Evolutionary conservation across 1,140 invertebrate genomes (phyloP).

Genomic region (Venustaconcha ellipsiformis): DNA sequence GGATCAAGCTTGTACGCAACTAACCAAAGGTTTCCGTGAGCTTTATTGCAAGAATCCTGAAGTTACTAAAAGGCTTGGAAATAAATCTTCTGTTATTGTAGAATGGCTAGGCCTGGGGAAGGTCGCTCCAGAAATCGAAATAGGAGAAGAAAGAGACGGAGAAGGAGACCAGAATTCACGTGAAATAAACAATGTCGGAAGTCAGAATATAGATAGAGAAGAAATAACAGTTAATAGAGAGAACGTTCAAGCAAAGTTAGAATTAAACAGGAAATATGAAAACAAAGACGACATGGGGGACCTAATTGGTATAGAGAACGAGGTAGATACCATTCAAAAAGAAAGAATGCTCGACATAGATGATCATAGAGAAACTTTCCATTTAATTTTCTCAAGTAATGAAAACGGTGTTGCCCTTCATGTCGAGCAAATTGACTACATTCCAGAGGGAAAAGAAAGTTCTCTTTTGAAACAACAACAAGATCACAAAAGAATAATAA

Average conservation of each 20-base stretch:
- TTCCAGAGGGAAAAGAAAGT: slow-evolving; percentile 1
- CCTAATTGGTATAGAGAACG: slow-evolving; percentile 17
- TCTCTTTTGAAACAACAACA: slow-evolving; percentile 11
- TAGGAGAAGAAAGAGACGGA: background rate
- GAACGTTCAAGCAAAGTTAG: no score
- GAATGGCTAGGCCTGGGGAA: slow-evolving; percentile 40
- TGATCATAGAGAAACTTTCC: no score
- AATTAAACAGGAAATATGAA: background rate
- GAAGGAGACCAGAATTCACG: background rate
- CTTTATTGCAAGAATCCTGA: slow-evolving; percentile 8
- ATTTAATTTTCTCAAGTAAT: slow-evolving; percentile 8
- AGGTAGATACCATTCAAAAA: slow-evolving; percentile 19
- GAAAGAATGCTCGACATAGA: slow-evolving; percentile 15
- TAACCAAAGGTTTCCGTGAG: slow-evolving; percentile 20
- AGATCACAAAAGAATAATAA: slow-evolving; percentile 26
- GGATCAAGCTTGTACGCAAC: slow-evolving; percentile 12
- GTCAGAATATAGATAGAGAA: no score
- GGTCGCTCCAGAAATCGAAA: background rate
- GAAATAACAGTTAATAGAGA: no score
- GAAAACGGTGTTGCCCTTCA: slow-evolving; percentile 24
- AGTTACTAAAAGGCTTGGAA: background rate
- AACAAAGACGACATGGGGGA: slow-evolving; percentile 6
- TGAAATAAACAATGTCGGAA: background rate
- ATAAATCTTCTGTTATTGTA: slow-evolving; percentile 25
- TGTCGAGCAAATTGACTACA: slow-evolving; percentile 21